Evolutionary conservation across 1,140 invertebrate species (phyloP).

Genomic region (Lepeophtheirus salmonis): DNA sequence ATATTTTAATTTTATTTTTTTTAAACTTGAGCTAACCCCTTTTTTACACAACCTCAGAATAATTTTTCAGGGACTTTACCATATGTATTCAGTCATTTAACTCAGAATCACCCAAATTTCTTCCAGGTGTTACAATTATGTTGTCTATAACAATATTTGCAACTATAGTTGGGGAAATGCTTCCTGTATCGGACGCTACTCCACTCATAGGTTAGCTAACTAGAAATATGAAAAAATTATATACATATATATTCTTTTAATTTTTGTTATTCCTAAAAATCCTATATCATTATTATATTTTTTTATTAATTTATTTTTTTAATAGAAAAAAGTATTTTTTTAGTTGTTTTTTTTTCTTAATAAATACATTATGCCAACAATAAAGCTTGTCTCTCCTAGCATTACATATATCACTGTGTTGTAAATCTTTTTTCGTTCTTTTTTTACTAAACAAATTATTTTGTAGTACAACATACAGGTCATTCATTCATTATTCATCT

Average conservation of each 20-base stretch:
- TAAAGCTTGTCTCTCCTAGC: neutral
- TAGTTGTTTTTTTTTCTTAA: neutral
- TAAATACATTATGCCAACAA: neutral
- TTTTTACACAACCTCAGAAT: too few species aligned
- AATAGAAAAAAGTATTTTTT: too few species aligned
- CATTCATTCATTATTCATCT: too few species aligned
- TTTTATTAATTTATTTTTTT: too few species aligned
- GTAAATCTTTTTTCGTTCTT: too few species aligned
- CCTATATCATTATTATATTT: neutral
- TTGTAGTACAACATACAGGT: too few species aligned
- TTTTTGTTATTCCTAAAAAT: neutral
- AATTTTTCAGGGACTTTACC: too few species aligned
- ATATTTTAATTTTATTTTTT: too few species aligned
- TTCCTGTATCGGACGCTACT: slow-evolving; percentile 14
- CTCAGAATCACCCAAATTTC: neutral
- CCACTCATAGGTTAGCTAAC: slow-evolving; percentile 17
- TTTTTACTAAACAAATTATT: neutral
- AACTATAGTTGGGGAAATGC: slow-evolving; percentile 18
- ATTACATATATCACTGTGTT: too few species aligned
- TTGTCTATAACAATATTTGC: slow-evolving; percentile 19
- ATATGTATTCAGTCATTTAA: too few species aligned
- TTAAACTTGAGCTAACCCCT: too few species aligned
- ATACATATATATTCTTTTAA: neutral
- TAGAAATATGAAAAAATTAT: slow-evolving; percentile 1
- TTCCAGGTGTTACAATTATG: slow-evolving; percentile 18